Evolutionary conservation across 2,113 vertebrate species (phyloP).

Genomic region (Hyperoodon ampullatus): DNA sequence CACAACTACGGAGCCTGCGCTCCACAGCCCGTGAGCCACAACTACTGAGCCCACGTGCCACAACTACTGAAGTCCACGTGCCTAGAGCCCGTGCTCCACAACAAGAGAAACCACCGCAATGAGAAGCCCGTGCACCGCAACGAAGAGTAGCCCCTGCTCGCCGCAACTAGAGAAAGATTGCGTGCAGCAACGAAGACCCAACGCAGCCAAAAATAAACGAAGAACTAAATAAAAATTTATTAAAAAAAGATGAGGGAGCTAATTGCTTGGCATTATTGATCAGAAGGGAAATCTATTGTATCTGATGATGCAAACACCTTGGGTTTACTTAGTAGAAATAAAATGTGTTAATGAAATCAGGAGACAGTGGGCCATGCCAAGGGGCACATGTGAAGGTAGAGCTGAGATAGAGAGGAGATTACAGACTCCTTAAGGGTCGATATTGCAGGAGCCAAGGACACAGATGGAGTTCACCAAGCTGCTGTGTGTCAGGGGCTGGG

Average conservation of each 20-base stretch:
- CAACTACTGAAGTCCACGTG: too few relatives aligned
- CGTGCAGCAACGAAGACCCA: too few relatives aligned
- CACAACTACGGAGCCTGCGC: too few relatives aligned
- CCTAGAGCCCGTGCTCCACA: too few relatives aligned
- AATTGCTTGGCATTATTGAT: slow-evolving; percentile 30
- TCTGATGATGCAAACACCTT: background rate
- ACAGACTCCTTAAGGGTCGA: background rate
- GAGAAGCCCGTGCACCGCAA: too few relatives aligned
- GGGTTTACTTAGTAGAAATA: slow-evolving; percentile 46
- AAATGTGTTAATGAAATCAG: slow-evolving; percentile 26
- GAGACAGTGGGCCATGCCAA: background rate
- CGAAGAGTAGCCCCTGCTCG: too few relatives aligned
- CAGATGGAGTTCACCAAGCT: background rate
- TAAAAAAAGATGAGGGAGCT: background rate
- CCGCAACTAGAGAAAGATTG: too few relatives aligned
- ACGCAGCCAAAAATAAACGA: too few relatives aligned
- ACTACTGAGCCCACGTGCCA: too few relatives aligned
- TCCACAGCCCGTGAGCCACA: too few relatives aligned
- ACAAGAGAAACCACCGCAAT: too few relatives aligned
- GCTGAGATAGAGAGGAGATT: background rate
- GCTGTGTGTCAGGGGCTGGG: background rate
- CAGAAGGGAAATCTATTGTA: slow-evolving; percentile 50
- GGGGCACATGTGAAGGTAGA: background rate
- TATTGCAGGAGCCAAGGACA: background rate
- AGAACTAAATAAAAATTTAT: too few relatives aligned